Conservation (phyloP, 2,113 vertebrate genomes). For the Solenodon paradoxus region DNA sequence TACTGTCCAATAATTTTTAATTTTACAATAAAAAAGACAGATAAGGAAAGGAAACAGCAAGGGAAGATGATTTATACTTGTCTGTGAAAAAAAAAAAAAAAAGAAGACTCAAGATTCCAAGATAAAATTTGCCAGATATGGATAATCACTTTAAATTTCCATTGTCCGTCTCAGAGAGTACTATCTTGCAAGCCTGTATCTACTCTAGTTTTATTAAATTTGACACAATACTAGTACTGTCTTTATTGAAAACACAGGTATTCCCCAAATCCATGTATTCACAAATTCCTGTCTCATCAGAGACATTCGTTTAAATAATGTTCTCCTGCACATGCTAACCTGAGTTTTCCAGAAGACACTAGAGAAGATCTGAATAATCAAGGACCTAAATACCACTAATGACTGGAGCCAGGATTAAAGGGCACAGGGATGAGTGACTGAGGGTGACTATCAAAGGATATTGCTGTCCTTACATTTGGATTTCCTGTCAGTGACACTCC, state of each 20-base stretch:
- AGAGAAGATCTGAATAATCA: background rate
- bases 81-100: background rate
- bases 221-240: background rate
- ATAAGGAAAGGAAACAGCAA: conserved; percentile 20
- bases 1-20: conserved; percentile 78
- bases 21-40: conserved; percentile 75
- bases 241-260: background rate
- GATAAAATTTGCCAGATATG: conserved; percentile 20
- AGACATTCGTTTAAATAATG: background rate
- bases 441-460: background rate
- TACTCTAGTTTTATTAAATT: background rate
- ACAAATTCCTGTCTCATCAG: background rate
- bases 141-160: background rate
- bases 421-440: background rate
- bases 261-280: background rate
- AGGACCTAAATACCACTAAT: background rate
- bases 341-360: background rate
- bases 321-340: background rate
- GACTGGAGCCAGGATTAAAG: background rate
- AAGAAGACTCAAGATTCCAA: conserved; percentile 52
- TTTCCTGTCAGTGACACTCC: background rate
- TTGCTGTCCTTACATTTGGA: background rate
- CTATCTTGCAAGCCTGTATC: background rate
- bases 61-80: background rate
- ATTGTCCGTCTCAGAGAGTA: background rate